Evolutionary conservation across 2,113 vertebrate genomes (phyloP).

Genomic region (Astatoreochromis straeleni): DNA sequence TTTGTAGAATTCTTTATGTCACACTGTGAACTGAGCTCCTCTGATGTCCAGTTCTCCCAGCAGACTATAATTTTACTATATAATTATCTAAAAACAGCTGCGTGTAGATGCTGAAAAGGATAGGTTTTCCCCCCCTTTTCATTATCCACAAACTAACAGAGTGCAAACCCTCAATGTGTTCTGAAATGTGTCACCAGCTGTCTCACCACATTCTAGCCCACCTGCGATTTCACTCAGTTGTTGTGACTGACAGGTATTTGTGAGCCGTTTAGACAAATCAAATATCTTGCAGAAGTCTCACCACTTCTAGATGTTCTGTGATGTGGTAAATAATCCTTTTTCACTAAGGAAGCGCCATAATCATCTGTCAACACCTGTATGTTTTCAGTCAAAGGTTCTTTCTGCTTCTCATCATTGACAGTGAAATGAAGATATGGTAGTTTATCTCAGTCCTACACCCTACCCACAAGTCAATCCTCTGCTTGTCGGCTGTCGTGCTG

Average conservation of each 20-base stretch:
- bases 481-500: background rate
- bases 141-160: background rate
- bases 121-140: fast-evolving
- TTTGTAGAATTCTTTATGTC: background rate
- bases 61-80: background rate
- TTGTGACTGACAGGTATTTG: slow-evolving; percentile 50
- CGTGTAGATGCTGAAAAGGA: background rate
- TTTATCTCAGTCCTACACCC: slow-evolving; percentile 34
- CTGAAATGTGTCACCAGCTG: slow-evolving; percentile 7
- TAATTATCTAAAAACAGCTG: slow-evolving; percentile 13
- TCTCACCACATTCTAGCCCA: slow-evolving; percentile 11
- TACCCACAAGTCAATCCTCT: slow-evolving; percentile 11
- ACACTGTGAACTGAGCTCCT: background rate
- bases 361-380: slow-evolving; percentile 4
- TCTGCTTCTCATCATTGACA: slow-evolving; percentile 25
- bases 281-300: slow-evolving; percentile 9
- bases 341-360: slow-evolving; percentile 21
- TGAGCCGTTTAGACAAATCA: slow-evolving; percentile 27
- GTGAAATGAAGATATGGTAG: slow-evolving; percentile 21
- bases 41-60: background rate
- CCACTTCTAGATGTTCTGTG: slow-evolving; percentile 24
- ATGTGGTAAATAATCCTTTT: slow-evolving; percentile 34
- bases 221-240: slow-evolving; percentile 11
- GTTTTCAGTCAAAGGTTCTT: background rate
- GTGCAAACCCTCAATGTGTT: background rate